These are phyloP conservation scores for Oncorhynchus kisutch DNA, from an alignment of 2,113 vertebrate species.

Conservation along the genomic window DNA sequence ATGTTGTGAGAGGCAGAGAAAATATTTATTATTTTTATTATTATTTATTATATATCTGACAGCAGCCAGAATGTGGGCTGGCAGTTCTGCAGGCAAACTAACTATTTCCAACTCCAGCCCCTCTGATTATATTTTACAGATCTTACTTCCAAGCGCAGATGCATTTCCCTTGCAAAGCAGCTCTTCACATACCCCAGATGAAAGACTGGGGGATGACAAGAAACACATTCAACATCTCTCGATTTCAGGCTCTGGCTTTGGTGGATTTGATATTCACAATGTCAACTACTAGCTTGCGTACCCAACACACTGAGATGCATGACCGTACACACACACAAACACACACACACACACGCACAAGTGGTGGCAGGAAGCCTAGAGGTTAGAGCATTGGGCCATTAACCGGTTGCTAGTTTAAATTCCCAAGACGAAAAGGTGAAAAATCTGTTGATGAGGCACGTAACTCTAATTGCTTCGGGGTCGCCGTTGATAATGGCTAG, in stretches of 20 bases:
- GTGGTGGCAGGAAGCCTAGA: no score
- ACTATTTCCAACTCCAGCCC: slow-evolving; percentile 54
- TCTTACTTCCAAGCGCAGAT: slow-evolving; percentile 62
- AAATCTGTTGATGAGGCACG: no score
- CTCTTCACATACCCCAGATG: slow-evolving; percentile 56
- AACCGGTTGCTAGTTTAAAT: no score
- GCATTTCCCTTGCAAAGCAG: slow-evolving; percentile 72
- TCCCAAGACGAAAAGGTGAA: no score
- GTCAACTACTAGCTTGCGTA: slow-evolving; percentile 43
- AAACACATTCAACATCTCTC: slow-evolving; percentile 59
- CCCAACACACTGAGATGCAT: slow-evolving; percentile 6
- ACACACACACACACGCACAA: no score
- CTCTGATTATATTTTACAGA: slow-evolving; percentile 69
- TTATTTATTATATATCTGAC: slow-evolving; percentile 58
- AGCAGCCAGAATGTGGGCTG: slow-evolving; percentile 53
- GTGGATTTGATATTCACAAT: slow-evolving; percentile 57
- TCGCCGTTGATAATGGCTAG: no score
- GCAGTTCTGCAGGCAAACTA: slow-evolving; percentile 54
- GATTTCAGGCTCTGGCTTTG: slow-evolving; percentile 54
- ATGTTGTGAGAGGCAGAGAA: slow-evolving; percentile 31
- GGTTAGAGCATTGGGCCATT: no score
- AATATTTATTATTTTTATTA: slow-evolving; percentile 61
- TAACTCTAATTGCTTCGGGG: no score
- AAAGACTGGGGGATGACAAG: slow-evolving; percentile 65
- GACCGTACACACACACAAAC: no score